Percentiles rank a stretch among this genome's conserved stretches.
These are phyloP conservation scores for Corvus hawaiiensis DNA, from an alignment of 2,113 vertebrate genomes.

Conservation along the genomic window DNA sequence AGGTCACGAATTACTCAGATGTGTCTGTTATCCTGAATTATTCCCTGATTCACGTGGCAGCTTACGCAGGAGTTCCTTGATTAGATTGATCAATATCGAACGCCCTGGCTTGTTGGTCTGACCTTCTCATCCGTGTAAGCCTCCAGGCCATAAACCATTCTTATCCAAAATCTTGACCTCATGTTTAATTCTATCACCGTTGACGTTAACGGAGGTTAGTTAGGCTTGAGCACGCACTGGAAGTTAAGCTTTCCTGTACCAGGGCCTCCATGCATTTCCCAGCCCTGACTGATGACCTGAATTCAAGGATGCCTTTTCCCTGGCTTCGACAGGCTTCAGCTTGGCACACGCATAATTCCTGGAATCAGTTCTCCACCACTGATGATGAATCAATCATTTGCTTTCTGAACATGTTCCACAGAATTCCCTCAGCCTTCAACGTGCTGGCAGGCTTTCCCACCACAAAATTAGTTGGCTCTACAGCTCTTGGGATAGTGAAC, in stretches of 20 bases:
- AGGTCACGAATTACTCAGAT: conserved; percentile 57
- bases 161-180: conserved; percentile 58
- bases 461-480: conserved; percentile 45
- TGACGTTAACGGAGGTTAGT: conserved; percentile 25
- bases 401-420: conserved; percentile 41
- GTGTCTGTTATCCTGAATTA: conserved; percentile 26
- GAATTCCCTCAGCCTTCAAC: conserved; percentile 49
- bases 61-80: conserved; percentile 53
- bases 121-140: neutral
- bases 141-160: neutral
- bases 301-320: conserved; percentile 45
- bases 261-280: neutral
- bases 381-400: conserved; percentile 50
- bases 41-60: conserved; percentile 37
- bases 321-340: neutral
- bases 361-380: conserved; percentile 28
- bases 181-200: conserved; percentile 19
- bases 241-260: conserved; percentile 12
- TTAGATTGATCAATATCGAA: conserved; percentile 44
- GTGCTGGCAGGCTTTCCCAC: conserved; percentile 29
- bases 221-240: neutral
- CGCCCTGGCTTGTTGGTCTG: neutral
- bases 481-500: neutral
- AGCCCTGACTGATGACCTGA: neutral
- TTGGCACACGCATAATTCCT: conserved; percentile 29